Conservation (phyloP, 2,113 vertebrate species). For the Aspiorhynchus laticeps region DNA sequence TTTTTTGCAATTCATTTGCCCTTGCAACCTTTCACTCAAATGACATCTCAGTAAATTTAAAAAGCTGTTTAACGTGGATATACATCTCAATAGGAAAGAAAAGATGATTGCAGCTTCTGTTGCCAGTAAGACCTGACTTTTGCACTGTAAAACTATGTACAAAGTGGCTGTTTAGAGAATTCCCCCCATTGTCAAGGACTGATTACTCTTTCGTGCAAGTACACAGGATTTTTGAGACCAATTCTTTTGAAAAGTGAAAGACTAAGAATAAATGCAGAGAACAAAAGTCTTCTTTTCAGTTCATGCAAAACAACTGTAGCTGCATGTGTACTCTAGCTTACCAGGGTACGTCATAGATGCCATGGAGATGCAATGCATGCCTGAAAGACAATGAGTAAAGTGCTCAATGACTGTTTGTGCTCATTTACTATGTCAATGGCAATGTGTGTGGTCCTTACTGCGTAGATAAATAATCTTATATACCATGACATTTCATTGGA, state of each 20-base stretch:
- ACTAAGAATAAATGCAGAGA: background rate
- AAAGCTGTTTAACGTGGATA: background rate
- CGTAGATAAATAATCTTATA: slow-evolving; percentile 16
- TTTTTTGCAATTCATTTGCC: background rate
- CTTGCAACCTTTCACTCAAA: background rate
- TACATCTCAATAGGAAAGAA: background rate
- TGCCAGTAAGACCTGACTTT: background rate
- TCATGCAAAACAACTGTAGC: slow-evolving; percentile 34
- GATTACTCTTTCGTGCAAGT: background rate
- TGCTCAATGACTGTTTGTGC: slow-evolving; percentile 21
- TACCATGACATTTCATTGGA: slow-evolving; percentile 3
- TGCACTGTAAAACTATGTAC: background rate
- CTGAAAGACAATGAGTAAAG: slow-evolving; percentile 23
- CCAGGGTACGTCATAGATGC: slow-evolving; percentile 27
- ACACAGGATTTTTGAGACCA: background rate
- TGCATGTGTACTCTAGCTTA: slow-evolving; percentile 26
- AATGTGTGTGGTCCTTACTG: slow-evolving; percentile 48
- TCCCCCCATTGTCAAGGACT: background rate
- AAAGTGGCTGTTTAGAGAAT: background rate
- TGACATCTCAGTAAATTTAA: background rate
- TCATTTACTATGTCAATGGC: slow-evolving; percentile 14
- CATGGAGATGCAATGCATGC: slow-evolving; percentile 40
- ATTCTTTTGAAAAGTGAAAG: background rate
- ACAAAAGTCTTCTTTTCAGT: slow-evolving; percentile 14
- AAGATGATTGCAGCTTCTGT: background rate